Evolutionary conservation across 2,888 invertebrate species (phyloP).

Genomic region (Luperina nickerlii): DNA sequence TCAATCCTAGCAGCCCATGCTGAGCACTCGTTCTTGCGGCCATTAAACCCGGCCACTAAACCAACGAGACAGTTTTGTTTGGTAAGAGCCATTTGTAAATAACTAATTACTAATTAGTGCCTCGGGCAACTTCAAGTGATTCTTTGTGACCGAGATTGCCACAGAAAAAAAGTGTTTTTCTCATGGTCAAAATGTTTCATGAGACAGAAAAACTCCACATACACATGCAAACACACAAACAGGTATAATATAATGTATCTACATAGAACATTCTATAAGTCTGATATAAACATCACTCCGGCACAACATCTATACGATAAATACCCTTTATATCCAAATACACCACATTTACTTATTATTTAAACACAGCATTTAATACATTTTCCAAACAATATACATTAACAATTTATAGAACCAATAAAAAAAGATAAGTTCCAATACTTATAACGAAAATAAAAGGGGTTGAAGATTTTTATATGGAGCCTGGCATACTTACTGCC

Average conservation of each 20-base stretch:
- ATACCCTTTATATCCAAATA: slow-evolving; percentile 73
- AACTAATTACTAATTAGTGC: background rate
- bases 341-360: slow-evolving; percentile 54
- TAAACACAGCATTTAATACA: slow-evolving; percentile 49
- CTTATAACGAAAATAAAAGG: background rate
- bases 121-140: background rate
- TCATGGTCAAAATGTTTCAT: background rate
- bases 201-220: slow-evolving; percentile 4
- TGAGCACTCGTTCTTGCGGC: background rate
- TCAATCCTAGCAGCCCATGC: background rate
- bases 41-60: background rate
- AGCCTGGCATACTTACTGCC: background rate
- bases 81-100: background rate
- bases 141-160: background rate
- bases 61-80: background rate
- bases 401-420: background rate
- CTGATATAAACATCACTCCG: slow-evolving; percentile 61
- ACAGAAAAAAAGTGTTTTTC: background rate
- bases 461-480: too few species aligned
- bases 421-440: background rate
- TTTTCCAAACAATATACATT: slow-evolving; percentile 21
- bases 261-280: slow-evolving; percentile 65
- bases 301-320: slow-evolving; percentile 68
- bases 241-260: slow-evolving; percentile 58
- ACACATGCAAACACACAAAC: slow-evolving; percentile 46